Evolutionary conservation across 2,797 vertebrate genomes (phyloP).

Genomic region (Silurus lanzhouensis): DNA sequence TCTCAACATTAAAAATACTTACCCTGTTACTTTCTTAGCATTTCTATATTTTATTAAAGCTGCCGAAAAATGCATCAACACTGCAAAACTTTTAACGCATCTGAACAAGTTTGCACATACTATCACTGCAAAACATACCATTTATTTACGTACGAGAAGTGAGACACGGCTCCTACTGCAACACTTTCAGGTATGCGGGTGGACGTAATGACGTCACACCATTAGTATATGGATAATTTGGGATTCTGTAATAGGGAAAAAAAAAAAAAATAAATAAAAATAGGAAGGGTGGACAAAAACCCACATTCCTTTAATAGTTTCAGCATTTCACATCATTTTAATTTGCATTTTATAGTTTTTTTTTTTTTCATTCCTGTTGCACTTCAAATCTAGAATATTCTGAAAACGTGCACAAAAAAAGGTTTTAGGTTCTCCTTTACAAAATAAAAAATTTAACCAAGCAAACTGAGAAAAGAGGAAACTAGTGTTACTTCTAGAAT

Average conservation of each 20-base stretch:
- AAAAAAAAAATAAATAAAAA: neutral
- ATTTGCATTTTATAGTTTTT: slow-evolving; percentile 80
- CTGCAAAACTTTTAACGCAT: neutral
- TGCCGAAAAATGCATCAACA: neutral
- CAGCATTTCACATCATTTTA: slow-evolving; percentile 81
- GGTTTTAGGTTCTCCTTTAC: slow-evolving; percentile 77
- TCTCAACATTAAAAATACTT: neutral
- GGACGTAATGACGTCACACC: neutral
- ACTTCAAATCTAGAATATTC: slow-evolving; percentile 85
- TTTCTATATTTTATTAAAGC: neutral
- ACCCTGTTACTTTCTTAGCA: neutral
- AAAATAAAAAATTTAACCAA: slow-evolving; percentile 83
- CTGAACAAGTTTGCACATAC: neutral
- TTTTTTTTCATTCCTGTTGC: slow-evolving; percentile 81
- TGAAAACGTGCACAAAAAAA: slow-evolving; percentile 83
- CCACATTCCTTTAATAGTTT: slow-evolving; percentile 50
- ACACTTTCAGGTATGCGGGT: neutral
- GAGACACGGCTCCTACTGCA: neutral
- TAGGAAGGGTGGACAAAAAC: neutral
- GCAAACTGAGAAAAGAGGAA: slow-evolving; percentile 79
- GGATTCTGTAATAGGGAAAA: no score
- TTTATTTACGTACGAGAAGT: neutral
- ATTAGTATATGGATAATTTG: neutral
- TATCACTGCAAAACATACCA: neutral
- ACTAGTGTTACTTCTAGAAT: slow-evolving; percentile 82